Conservation (phyloP, 2,113 vertebrate genomes). For the Mionectes macconnelli region DNA sequence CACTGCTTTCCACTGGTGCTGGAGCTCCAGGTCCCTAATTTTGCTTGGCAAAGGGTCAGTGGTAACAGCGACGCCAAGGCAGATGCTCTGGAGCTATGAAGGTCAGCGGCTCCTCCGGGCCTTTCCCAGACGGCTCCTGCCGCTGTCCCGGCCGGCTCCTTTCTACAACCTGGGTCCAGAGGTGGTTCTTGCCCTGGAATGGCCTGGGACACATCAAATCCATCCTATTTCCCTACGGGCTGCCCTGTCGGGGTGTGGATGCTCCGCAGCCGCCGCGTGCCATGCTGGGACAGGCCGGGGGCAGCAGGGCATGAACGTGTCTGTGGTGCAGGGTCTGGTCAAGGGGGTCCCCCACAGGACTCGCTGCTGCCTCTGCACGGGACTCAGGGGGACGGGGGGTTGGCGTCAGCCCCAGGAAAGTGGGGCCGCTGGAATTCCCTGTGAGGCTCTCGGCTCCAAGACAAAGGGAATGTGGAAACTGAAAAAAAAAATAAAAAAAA, state of each 20-base stretch:
- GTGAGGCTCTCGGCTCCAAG: neutral
- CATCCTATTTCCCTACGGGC: neutral
- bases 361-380: neutral
- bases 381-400: accelerated
- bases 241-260: neutral
- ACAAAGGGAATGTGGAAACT: constrained; percentile 58
- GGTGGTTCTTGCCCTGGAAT: neutral
- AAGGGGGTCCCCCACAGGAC: neutral
- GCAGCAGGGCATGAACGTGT: neutral
- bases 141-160: neutral
- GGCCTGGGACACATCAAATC: neutral
- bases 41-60: neutral
- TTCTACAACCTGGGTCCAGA: neutral
- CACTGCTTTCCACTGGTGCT: neutral
- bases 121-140: accelerated
- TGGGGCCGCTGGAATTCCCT: neutral
- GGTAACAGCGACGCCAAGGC: neutral
- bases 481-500: neutral
- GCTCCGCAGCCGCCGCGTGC: neutral
- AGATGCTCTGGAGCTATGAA: neutral
- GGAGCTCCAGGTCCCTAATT: neutral
- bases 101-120: neutral
- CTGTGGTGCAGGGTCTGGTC: neutral
- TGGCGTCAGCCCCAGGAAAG: neutral
- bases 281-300: no score